phyloP scores from a whole-genome alignment of 2,797 vertebrate species.

The Lateolabrax maculatus region DNA sequence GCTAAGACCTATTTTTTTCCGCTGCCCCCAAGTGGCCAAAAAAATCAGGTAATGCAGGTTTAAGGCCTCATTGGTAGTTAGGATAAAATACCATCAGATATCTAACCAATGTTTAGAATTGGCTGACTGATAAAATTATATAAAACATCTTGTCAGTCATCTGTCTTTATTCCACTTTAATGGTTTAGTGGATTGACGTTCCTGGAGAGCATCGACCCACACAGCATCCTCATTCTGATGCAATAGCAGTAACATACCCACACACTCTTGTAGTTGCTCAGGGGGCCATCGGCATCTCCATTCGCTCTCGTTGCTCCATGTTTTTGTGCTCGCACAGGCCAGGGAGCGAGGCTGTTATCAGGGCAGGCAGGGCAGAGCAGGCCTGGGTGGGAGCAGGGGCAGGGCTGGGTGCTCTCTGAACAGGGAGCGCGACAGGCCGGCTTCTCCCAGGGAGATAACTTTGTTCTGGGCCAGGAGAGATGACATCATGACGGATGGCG shows the following conservation, averaged over 20 bases:
- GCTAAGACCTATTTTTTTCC: neutral
- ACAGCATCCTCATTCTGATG: conserved; percentile 41
- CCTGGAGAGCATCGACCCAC: conserved; percentile 23
- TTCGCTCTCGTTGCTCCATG: conserved; percentile 33
- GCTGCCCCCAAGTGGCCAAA: neutral
- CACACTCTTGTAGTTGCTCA: conserved; percentile 18
- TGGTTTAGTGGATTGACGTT: neutral
- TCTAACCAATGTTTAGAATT: neutral
- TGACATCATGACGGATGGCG: conserved; percentile 84
- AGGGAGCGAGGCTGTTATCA: conserved; percentile 70
- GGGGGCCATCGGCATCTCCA: conserved; percentile 33
- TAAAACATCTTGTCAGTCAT: conserved; percentile 21
- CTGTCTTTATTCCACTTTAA: conserved; percentile 8
- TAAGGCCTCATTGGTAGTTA: neutral
- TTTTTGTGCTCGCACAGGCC: conserved; percentile 35
- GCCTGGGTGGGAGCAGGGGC: conserved; percentile 74
- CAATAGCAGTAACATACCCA: conserved; percentile 47
- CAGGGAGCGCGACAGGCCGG: conserved; percentile 54
- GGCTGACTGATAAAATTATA: neutral
- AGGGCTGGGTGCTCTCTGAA: conserved; percentile 61
- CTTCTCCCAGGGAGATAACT: conserved; percentile 82
- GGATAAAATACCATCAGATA: neutral
- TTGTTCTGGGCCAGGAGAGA: conserved; percentile 79
- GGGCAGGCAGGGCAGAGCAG: conserved; percentile 54
- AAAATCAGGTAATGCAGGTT: neutral